A percentile compares a stretch with the other conserved stretches of the same genome.
Evolutionary conservation across 2,797 vertebrate species (phyloP).

Genomic region (Thamnophis elegans): DNA sequence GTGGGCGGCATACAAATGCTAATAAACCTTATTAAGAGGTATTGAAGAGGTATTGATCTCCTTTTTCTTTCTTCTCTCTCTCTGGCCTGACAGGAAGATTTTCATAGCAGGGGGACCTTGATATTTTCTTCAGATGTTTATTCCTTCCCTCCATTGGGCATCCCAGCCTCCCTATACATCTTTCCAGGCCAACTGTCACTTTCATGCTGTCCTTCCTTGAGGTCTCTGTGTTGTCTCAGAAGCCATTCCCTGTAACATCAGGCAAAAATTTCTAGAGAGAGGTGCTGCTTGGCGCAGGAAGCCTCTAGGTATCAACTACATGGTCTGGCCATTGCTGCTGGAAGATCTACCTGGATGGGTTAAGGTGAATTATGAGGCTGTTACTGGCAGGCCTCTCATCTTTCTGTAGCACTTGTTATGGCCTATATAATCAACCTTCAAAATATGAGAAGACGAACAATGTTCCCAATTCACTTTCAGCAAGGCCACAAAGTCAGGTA

Average conservation of each 20-base stretch:
- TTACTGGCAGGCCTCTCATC: background rate
- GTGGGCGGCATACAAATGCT: too few relatives aligned
- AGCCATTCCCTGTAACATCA: background rate
- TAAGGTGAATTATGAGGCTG: background rate
- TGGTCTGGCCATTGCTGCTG: background rate
- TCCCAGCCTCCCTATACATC: background rate
- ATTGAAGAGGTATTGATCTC: background rate
- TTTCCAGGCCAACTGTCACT: background rate
- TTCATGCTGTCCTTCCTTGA: background rate
- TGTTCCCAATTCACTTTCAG: background rate
- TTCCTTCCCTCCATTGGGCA: background rate
- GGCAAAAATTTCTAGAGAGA: background rate
- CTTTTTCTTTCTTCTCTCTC: background rate
- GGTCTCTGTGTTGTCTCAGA: background rate
- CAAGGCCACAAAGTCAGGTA: background rate
- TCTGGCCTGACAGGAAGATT: background rate
- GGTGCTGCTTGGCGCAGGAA: background rate
- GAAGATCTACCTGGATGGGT: background rate
- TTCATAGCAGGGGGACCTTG: background rate
- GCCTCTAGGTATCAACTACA: background rate
- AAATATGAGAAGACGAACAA: background rate
- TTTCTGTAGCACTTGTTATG: background rate
- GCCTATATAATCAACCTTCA: background rate
- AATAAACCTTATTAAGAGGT: too few relatives aligned
- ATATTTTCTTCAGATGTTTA: background rate